Evolutionary conservation across 2,888 invertebrate genomes (phyloP).

Genomic region (Chrysotoxum bicinctum): DNA sequence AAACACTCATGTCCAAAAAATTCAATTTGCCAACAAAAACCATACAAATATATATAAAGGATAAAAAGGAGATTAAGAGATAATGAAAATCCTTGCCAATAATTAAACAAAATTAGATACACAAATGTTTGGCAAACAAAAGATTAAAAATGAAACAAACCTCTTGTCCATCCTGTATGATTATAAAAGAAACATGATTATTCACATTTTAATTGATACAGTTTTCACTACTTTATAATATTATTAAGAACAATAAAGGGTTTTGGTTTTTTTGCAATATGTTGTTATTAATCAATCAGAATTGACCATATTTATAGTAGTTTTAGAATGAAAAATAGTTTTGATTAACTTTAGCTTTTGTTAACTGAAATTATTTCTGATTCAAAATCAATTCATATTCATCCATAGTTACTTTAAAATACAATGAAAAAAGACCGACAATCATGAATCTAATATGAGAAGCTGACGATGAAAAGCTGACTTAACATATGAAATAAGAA

Average conservation of each 20-base stretch:
- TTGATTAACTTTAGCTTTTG: neutral
- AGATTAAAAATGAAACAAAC: slow-evolving; percentile 82
- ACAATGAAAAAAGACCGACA: neutral
- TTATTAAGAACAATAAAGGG: neutral
- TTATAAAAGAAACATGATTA: slow-evolving; percentile 73
- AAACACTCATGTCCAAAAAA: slow-evolving; percentile 13
- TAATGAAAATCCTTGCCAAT: slow-evolving; percentile 32
- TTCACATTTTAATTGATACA: slow-evolving; percentile 53
- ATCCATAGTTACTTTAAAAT: neutral
- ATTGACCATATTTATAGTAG: neutral
- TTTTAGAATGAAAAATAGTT: neutral
- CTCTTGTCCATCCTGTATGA: slow-evolving; percentile 84
- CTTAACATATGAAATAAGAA: too few relatives aligned
- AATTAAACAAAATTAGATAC: slow-evolving; percentile 74
- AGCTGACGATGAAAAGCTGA: too few relatives aligned
- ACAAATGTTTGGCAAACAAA: slow-evolving; percentile 60
- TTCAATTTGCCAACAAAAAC: neutral
- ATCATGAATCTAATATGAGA: too few relatives aligned
- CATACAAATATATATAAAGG: neutral
- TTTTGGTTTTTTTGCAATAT: neutral
- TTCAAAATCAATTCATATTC: neutral
- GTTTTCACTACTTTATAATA: slow-evolving; percentile 28
- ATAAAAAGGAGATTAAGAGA: slow-evolving; percentile 3
- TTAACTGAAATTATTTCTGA: neutral
- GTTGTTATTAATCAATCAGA: neutral